Evolutionary conservation across 2,113 vertebrate genomes (phyloP), one percentile per base, ranked within the genome.

Genomic region (Galemys pyrenaicus): DNA sequence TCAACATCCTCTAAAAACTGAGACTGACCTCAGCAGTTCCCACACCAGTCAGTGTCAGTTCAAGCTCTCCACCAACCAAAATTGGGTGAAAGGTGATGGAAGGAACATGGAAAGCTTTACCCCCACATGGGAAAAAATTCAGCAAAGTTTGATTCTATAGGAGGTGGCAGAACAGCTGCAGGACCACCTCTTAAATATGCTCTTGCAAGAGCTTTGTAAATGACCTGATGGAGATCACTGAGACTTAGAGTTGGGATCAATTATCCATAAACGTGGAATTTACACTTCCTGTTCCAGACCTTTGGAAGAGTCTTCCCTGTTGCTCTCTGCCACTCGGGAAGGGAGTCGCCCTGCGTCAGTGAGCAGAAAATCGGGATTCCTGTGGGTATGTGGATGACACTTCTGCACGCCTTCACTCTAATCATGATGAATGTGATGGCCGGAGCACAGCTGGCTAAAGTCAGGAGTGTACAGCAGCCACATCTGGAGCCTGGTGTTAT

Each of bases 381-480:
- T 44, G 26, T 13, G 19, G 16, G 37, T 9, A 32, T 56, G 37
- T n/a, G 28, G 26, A 4, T 16, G 30, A 49, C 3, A 1, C 49
- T 39, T 60, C 11, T 22, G 89, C n/a, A 80, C 37, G 39, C 75
- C 39, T 78, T 89, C 64, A 32, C 60, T 89, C 41, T 94, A 87
- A 93, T 87, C 56, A 75, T 96, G 96, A 97, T 88, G 51, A 75
- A 96, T 88, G 89, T 1, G 6, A 49, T 9, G 17, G 68, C 44
- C 41, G 68, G 81, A 70, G 73, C 87, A 95, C 94, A 95, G 95
- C 95, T 96, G 96, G 94, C 95, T 94, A 19, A 95, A 97, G 91
- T 87, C 93, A 89, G 67, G 54, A 95, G 62, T 71, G 64, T 90
- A 87, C 84, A 39, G 94, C 91, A 83, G 87, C 68, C 96, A 93